Conservation (phyloP, 2,888 invertebrate species). For the Andrena camellia region DNA sequence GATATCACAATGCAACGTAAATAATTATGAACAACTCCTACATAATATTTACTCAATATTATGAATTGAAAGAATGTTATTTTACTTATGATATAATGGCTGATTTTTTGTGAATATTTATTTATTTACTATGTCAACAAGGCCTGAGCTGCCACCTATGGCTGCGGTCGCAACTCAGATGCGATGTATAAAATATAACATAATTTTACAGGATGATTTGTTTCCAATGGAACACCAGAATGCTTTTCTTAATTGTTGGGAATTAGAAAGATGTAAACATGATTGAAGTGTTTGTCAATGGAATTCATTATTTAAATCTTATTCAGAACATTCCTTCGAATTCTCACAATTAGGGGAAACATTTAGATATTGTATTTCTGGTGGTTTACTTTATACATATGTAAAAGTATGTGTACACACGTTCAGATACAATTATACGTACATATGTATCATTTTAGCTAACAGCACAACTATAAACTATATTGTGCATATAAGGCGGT, state of each 20-base stretch:
- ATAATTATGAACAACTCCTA: no score
- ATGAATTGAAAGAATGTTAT: not conserved
- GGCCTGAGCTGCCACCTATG: slow-evolving; percentile 81
- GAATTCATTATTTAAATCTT: slow-evolving; percentile 10
- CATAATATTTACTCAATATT: no score
- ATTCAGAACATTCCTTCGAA: slow-evolving; percentile 13
- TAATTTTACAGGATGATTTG: slow-evolving; percentile 50
- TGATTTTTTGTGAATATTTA: slow-evolving; percentile 46
- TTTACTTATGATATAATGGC: slow-evolving; percentile 7
- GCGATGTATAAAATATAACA: slow-evolving; percentile 81
- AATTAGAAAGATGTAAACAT: slow-evolving; percentile 24
- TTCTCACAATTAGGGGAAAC: slow-evolving; percentile 7
- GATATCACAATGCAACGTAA: no score
- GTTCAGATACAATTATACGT: slow-evolving; percentile 41
- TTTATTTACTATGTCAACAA: slow-evolving; percentile 73
- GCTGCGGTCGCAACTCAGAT: slow-evolving; percentile 82
- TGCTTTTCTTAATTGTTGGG: slow-evolving; percentile 38
- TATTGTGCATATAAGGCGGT: slow-evolving; percentile 47
- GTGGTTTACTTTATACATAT: slow-evolving; percentile 41
- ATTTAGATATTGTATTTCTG: slow-evolving; percentile 29
- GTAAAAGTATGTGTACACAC: slow-evolving; percentile 51
- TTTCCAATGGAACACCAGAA: slow-evolving; percentile 43
- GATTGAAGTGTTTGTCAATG: not conserved
- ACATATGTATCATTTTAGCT: slow-evolving; percentile 45
- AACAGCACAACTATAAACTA: slow-evolving; percentile 68